Conservation (phyloP, 23 tunicate genomes). For the Clavelina lepadiformis region DNA sequence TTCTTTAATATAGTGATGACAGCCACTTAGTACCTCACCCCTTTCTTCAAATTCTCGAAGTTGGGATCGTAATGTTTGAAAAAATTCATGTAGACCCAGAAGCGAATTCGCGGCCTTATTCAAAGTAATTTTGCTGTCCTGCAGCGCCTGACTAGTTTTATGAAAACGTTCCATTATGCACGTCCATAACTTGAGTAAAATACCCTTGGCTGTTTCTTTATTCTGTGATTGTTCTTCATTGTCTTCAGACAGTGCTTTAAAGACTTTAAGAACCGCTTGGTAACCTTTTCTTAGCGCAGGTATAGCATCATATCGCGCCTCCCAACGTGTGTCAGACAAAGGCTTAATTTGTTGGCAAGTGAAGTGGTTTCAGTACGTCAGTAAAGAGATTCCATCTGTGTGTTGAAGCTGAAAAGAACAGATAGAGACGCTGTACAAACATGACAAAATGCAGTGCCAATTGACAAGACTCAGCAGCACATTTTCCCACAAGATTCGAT, state of each 20-base stretch:
- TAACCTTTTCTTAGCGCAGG: slow-evolving; percentile 36
- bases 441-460: slow-evolving; percentile 12
- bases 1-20: slow-evolving; percentile 17
- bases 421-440: slow-evolving; percentile 8
- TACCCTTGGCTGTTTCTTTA: slow-evolving; percentile 25
- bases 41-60: slow-evolving; percentile 13
- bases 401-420: slow-evolving; percentile 21
- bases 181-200: slow-evolving; percentile 19
- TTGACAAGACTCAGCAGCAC: slow-evolving; percentile 20
- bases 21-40: slow-evolving; percentile 13
- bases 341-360: slow-evolving; percentile 40
- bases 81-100: slow-evolving; percentile 15
- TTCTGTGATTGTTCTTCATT: slow-evolving; percentile 17
- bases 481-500: slow-evolving; percentile 3
- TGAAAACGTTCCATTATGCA: slow-evolving; percentile 29
- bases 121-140: slow-evolving; percentile 31
- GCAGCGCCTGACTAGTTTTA: slow-evolving; percentile 32
- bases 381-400: slow-evolving; percentile 17
- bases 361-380: slow-evolving; percentile 21
- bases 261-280: slow-evolving; percentile 35
- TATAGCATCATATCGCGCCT: slow-evolving; percentile 19
- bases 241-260: slow-evolving; percentile 32
- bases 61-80: no score
- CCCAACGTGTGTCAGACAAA: slow-evolving; percentile 40
- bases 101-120: slow-evolving; percentile 15